Evolutionary conservation across 2,888 invertebrate genomes (phyloP).

Genomic region (Sipha maydis): DNA sequence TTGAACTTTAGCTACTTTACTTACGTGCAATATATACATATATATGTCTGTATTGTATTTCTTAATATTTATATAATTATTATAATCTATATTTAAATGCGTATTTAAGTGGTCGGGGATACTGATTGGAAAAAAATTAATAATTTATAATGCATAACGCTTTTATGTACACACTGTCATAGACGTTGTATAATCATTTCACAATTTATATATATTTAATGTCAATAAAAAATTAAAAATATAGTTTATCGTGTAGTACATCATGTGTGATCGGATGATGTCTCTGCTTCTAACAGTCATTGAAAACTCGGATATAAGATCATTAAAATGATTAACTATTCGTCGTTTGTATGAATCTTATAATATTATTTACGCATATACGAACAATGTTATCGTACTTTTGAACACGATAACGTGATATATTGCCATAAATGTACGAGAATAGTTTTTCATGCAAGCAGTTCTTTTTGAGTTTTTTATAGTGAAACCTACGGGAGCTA

Average conservation of each 20-base stretch:
- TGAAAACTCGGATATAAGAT: background rate
- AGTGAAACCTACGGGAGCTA: background rate
- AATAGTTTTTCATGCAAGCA: background rate
- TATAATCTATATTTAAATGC: too few relatives aligned
- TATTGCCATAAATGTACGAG: constrained; percentile 7
- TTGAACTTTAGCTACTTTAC: too few relatives aligned
- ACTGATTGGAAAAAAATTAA: background rate
- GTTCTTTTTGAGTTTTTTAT: constrained; percentile 7
- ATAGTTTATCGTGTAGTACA: background rate
- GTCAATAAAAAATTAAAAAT: background rate
- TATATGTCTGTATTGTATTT: too few relatives aligned
- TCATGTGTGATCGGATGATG: background rate
- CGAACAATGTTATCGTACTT: background rate
- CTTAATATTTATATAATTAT: too few relatives aligned
- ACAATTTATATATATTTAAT: background rate
- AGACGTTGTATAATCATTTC: background rate
- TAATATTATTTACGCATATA: background rate
- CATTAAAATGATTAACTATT: background rate
- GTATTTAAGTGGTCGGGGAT: too few relatives aligned
- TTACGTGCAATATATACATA: too few relatives aligned
- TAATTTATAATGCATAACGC: background rate
- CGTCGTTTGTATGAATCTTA: too few relatives aligned
- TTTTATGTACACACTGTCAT: background rate
- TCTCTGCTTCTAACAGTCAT: background rate
- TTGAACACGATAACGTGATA: background rate